Conservation (phyloP, 1,140 invertebrate genomes). For the Lethocerus indicus region DNA sequence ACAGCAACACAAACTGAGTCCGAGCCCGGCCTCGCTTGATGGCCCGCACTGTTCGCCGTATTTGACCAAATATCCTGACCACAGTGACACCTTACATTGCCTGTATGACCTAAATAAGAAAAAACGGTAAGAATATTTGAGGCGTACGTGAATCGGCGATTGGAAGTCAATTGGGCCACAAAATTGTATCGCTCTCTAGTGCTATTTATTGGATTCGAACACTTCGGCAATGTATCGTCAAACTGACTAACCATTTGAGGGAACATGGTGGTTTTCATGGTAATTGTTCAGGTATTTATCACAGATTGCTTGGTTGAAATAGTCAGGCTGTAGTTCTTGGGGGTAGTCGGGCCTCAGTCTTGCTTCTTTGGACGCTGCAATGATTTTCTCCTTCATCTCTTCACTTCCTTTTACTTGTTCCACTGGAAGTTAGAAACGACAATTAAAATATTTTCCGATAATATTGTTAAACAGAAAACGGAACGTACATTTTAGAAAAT, state of each 20-base stretch:
- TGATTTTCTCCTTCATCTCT: conserved; percentile 48
- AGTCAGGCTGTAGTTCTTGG: conserved; percentile 31
- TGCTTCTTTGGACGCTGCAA: conserved; percentile 40
- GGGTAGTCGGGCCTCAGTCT: conserved; percentile 38
- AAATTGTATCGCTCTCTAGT: too few relatives aligned
- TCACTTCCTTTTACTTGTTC: conserved; percentile 56
- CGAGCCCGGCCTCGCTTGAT: conserved; percentile 7
- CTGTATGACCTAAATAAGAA: conserved; percentile 8
- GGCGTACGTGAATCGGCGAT: too few relatives aligned
- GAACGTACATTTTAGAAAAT: too few relatives aligned
- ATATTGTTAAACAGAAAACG: too few relatives aligned
- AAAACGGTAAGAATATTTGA: neutral
- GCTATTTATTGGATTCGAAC: too few relatives aligned
- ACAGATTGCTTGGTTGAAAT: conserved; percentile 22
- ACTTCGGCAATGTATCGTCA: too few relatives aligned
- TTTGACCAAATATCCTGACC: conserved; percentile 17
- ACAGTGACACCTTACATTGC: conserved; percentile 17
- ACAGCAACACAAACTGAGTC: conserved; percentile 18
- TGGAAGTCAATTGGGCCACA: too few relatives aligned
- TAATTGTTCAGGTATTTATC: conserved; percentile 30
- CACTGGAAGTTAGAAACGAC: conserved; percentile 31
- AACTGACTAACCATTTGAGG: conserved; percentile 18
- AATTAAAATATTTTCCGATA: neutral
- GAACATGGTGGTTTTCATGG: conserved; percentile 22
- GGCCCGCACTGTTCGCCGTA: conserved; percentile 15